phyloP scores from a whole-genome alignment of 2,113 vertebrate genomes.

The Petroica traversi region DNA sequence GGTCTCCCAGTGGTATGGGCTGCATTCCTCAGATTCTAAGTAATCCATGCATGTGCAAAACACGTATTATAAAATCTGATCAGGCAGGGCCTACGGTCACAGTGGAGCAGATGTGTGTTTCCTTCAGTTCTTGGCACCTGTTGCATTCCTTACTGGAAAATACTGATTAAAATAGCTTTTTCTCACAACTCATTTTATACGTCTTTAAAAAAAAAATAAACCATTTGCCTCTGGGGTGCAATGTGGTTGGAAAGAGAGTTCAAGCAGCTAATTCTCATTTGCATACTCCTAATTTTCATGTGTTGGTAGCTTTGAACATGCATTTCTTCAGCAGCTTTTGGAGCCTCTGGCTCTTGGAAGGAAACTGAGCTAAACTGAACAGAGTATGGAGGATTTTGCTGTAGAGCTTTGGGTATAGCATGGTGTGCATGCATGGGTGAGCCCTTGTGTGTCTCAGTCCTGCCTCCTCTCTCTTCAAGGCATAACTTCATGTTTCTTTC shows the following conservation, averaged over 20 bases:
- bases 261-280: not conserved
- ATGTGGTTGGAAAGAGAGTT: not conserved
- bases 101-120: slow-evolving; percentile 29
- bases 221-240: not conserved
- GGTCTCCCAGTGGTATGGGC: slow-evolving; percentile 15
- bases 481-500: not conserved
- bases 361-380: not conserved
- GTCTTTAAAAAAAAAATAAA: not conserved
- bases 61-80: slow-evolving; percentile 15
- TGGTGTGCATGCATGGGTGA: rapidly evolving
- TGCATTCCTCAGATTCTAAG: slow-evolving; percentile 56
- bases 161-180: not conserved
- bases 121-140: slow-evolving; percentile 35
- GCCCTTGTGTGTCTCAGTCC: not conserved
- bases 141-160: slow-evolving; percentile 31
- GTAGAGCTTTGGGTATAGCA: rapidly evolving
- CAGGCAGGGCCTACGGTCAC: not conserved
- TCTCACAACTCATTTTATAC: not conserved
- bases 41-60: slow-evolving; percentile 24
- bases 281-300: not conserved
- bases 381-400: not conserved
- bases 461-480: not conserved
- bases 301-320: not conserved
- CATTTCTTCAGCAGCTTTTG: not conserved
- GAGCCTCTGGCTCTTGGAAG: not conserved